Base-by-base conservation (phyloP, 2,113 vertebrate genomes). In the Archocentrus centrarchus region DNA sequence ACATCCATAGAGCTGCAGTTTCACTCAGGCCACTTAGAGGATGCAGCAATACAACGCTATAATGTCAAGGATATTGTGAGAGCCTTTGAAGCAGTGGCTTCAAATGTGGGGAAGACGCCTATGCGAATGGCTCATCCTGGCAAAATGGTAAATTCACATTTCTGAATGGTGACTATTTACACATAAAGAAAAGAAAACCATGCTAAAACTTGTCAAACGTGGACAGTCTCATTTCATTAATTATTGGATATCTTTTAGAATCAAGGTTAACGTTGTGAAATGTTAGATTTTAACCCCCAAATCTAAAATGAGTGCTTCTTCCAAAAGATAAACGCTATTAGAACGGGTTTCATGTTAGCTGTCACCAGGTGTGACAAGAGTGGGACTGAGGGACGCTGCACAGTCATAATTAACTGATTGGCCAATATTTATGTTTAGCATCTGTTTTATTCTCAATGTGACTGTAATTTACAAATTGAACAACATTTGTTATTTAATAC, bases 1-100 rank as follows among this genome's bases (percentile, higher is more conserved):
- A 89, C 90, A 90, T 86, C 87, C 85, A 87, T 60, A 47, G 86
- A 79, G 59, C 75, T 57, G 89, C 59, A 39, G 78, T 76, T 93
- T 89, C 77, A 86, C 24, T 82, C 82, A 79, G 73, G 58, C 53
- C 8, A 61, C 57, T 60, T 3, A 75, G 76, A 87, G 85, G 85
- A 47, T 63, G 32, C 78, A 24, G 76, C 11, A 53, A 59, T 22
- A 32, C 24, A 55, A 44, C 75, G 50, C 60, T 8, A 63, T 58
- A 22, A 78, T 57, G 17, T 63, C 77, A 83, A 44, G 58, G 27
- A 73, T 83, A 44, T 6, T 3, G 24, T 14, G 58, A 22, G 6
- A 59, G 37, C 61, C 18, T 70, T 55, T 79, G n/a, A 18, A 47
- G 53, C 24, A 64, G 59, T 15, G 39, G 10, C 35, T 63, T 82